These are phyloP conservation scores for Anguilla rostrata DNA, from an alignment of 2,113 vertebrate genomes.

Conservation along the genomic window DNA sequence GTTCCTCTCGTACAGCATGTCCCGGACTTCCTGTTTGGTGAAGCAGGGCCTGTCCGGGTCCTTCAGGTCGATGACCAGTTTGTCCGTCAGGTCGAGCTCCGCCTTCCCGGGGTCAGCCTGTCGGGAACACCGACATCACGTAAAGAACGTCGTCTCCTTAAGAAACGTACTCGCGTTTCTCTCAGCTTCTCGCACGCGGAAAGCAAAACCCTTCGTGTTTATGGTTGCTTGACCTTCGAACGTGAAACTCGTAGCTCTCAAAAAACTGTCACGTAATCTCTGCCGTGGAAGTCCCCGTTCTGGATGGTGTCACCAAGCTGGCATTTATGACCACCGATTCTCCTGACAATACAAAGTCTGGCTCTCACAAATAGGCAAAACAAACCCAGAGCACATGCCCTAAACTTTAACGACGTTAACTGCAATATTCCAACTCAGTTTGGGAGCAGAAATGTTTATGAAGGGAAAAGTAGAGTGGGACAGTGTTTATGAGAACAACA, in stretches of 20 bases:
- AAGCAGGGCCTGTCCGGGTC: constrained; percentile 75
- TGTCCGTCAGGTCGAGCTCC: constrained; percentile 40
- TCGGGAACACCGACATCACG: constrained; percentile 12
- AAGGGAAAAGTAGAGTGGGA: background rate
- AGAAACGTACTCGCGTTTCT: background rate
- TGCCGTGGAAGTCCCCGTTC: background rate
- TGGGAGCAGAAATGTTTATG: background rate
- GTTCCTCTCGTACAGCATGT: constrained; percentile 89
- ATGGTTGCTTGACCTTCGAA: background rate
- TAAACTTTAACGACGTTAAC: background rate
- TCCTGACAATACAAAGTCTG: background rate
- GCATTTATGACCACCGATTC: background rate
- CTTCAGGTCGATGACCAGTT: constrained; percentile 53
- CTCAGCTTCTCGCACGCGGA: background rate
- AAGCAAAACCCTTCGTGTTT: background rate
- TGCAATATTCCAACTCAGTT: background rate
- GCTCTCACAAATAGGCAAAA: background rate
- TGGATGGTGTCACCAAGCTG: background rate
- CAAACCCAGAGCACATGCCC: background rate
- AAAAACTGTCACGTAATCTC: background rate
- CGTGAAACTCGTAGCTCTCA: background rate
- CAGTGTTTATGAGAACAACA: background rate
- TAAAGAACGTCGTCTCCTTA: background rate
- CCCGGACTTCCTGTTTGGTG: constrained; percentile 86
- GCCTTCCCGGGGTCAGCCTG: constrained; percentile 48